phyloP scores from a whole-genome alignment of 2,888 invertebrate species.

The Campoplex nolae region DNA sequence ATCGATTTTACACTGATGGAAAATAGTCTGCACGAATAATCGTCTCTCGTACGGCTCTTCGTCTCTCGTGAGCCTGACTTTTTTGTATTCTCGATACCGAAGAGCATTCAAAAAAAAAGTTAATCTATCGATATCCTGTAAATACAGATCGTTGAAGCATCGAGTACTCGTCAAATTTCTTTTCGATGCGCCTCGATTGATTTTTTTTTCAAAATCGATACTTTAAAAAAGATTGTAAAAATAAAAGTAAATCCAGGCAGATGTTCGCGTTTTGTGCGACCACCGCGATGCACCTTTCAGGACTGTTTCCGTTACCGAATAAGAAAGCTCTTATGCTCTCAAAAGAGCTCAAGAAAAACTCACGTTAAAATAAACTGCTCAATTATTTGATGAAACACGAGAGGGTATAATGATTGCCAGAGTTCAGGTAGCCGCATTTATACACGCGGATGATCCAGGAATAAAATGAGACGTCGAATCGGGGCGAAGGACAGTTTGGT shows the following conservation, averaged over 20 bases:
- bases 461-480: constrained; percentile 55
- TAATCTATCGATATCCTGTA: neutral
- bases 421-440: constrained; percentile 3
- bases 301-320: neutral
- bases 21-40: neutral
- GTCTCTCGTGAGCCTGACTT: neutral
- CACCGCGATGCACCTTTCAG: neutral
- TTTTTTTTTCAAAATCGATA: neutral
- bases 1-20: neutral
- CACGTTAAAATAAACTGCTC: constrained; percentile 57
- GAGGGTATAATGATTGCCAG: constrained; percentile 36
- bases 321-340: constrained; percentile 3
- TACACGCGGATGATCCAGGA: neutral
- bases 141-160: neutral
- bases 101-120: neutral
- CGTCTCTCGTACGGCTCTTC: neutral
- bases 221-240: neutral
- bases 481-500: constrained; percentile 45
- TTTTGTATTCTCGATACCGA: neutral
- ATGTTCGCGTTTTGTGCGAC: neutral
- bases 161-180: neutral
- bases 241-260: neutral
- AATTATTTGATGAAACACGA: constrained; percentile 60
- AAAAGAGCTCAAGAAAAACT: constrained; percentile 21
- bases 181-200: neutral